Conservation (phyloP, 2,113 vertebrate genomes). For the Pangasianodon hypophthalmus region DNA sequence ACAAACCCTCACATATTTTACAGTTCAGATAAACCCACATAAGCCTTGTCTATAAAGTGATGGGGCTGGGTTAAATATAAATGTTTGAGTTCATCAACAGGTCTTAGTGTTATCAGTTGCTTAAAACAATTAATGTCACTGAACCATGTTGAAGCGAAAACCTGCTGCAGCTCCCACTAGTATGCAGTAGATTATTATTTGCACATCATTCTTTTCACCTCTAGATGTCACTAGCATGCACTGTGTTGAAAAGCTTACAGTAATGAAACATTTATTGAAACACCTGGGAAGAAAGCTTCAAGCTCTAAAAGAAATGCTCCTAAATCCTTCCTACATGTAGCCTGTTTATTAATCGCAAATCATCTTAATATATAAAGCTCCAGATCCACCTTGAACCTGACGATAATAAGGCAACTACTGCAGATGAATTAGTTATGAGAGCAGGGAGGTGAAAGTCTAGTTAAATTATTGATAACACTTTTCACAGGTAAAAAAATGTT, state of each 20-base stretch:
- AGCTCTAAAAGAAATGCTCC: neutral
- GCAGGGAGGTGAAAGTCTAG: neutral
- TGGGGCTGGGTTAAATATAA: neutral
- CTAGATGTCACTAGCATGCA: neutral
- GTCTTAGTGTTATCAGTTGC: neutral
- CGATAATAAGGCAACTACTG: neutral
- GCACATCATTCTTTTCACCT: neutral
- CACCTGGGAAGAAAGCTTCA: neutral
- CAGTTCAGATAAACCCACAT: neutral
- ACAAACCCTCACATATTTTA: neutral
- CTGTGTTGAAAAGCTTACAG: neutral
- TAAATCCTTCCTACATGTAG: neutral
- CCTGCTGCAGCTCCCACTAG: neutral
- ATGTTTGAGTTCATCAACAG: neutral
- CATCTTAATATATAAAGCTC: neutral
- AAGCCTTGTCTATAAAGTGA: neutral
- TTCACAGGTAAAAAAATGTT: neutral
- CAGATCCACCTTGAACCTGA: neutral
- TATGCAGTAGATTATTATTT: neutral
- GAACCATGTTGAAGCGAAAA: neutral
- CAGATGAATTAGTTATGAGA: neutral
- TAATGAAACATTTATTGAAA: neutral
- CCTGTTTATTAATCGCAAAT: neutral
- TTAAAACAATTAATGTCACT: neutral
- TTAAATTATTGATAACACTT: neutral